Percentiles rank a stretch among this genome's conserved stretches.
phyloP scores from a whole-genome alignment of 2,888 invertebrate genomes.

The Neria commutata region DNA sequence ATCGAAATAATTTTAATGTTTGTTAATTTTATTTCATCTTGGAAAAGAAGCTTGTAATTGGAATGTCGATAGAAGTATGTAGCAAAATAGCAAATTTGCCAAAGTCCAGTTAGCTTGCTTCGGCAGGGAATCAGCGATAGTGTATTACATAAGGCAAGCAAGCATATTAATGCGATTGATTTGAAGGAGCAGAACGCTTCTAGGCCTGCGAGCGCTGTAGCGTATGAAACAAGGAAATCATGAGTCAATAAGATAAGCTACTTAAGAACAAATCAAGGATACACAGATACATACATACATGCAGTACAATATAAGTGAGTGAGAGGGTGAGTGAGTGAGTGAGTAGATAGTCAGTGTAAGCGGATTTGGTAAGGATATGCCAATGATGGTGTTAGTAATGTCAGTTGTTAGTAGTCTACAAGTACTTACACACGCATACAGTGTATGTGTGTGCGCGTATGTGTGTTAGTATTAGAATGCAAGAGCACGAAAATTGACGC shows the following conservation, averaged over 20 bases:
- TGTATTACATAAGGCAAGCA: too few relatives aligned
- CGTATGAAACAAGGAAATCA: too few relatives aligned
- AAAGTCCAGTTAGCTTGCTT: too few relatives aligned
- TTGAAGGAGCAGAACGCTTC: too few relatives aligned
- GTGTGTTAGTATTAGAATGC: not conserved
- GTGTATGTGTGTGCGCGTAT: slow-evolving; percentile 15
- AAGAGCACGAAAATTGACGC: not conserved
- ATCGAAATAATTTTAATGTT: too few relatives aligned
- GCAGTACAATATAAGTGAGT: slow-evolving; percentile 12
- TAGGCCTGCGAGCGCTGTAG: too few relatives aligned
- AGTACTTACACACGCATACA: not conserved
- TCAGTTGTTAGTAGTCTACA: slow-evolving; percentile 1
- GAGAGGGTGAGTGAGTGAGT: slow-evolving; percentile 12
- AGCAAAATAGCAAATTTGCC: too few relatives aligned
- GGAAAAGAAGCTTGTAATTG: too few relatives aligned
- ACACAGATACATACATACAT: slow-evolving; percentile 29
- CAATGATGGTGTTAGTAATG: not conserved
- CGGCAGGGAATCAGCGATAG: too few relatives aligned
- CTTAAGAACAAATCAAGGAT: slow-evolving; percentile 17
- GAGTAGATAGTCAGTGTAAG: not conserved
- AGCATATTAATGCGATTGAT: too few relatives aligned
- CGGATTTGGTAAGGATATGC: not conserved
- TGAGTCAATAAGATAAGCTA: slow-evolving; percentile 15
- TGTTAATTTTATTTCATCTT: too few relatives aligned
- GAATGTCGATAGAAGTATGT: too few relatives aligned